Base-by-base conservation (phyloP, 2,888 invertebrate species). In the Adela reaumurella region DNA sequence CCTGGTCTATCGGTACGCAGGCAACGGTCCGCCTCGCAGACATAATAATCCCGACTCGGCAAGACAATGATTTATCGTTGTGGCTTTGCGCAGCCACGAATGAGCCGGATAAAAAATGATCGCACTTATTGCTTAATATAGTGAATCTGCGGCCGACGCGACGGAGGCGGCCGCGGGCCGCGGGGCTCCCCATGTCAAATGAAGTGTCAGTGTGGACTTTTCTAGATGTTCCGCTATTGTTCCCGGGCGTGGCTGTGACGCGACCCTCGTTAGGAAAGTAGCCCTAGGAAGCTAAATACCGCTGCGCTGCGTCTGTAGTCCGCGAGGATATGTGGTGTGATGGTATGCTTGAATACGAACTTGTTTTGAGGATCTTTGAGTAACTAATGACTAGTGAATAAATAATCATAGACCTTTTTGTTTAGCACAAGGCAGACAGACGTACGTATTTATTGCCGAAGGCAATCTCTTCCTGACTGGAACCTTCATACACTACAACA, bases 51-150 rank as follows among this genome's bases (percentile, higher is more conserved):
- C 35, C 3, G 8, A 14, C 35, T 14, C 35, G 8, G 35, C 11
- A 35, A 14, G 35, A 57, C 46, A 29, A 65, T 74, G 74, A 74
- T 76, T 74, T 74, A 76, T 76, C 67, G 69, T 73, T 71, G 69
- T 68, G 68, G 70, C 74, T 74, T 70, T 69, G 66, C 64, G 68
- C 67, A 70, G 70, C 70, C 74, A 70, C 69, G 69, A 67, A 67
- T 69, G 69, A 68, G 63, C 62, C 61, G 63, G 68, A 67, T 74
- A 76, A 74, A 74, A 74, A 74, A 74, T 74, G 70, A 74, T 72
- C 70, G 64, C 65, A 65, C 72, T 74, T 74, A 74, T 74, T 74
- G 35, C 35, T 35, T 35, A 35, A 35, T 35, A 35, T 35, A 35
- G 35, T 35, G 35, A 68, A 70, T 68, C 68, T 66, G 61, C 63